Evolutionary conservation across 2,888 invertebrate genomes (phyloP).

Genomic region (Sussaba pulchella): DNA sequence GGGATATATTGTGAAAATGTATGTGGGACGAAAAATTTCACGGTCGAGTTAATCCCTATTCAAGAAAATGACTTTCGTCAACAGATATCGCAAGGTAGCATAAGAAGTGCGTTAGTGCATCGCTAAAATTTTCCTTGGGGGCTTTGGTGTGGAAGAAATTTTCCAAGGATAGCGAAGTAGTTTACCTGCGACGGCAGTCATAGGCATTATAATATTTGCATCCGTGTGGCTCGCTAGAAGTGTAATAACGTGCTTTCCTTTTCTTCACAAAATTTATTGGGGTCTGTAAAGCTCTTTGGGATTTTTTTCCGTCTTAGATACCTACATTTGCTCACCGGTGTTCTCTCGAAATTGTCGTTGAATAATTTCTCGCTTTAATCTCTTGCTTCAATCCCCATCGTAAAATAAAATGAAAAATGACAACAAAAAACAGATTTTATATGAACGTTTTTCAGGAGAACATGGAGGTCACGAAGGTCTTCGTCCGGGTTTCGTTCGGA

Average conservation of each 20-base stretch:
- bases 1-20: background rate
- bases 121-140: too few relatives aligned
- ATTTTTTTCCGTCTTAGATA: background rate
- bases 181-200: too few relatives aligned
- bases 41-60: slow-evolving; percentile 64
- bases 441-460: background rate
- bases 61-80: slow-evolving; percentile 72
- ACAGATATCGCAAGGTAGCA: slow-evolving; percentile 71
- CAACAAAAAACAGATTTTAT: background rate
- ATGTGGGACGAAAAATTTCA: slow-evolving; percentile 43
- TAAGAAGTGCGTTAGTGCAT: slow-evolving; percentile 29
- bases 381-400: background rate
- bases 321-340: background rate
- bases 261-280: too few relatives aligned
- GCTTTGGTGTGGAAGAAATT: too few relatives aligned
- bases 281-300: too few relatives aligned
- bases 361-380: background rate
- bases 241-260: too few relatives aligned
- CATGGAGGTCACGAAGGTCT: background rate
- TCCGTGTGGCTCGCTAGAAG: background rate
- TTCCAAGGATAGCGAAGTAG: background rate
- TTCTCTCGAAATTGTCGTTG: background rate
- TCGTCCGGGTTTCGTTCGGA: background rate
- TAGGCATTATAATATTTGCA: too few relatives aligned
- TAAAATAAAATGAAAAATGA: background rate